Percentiles rank a stretch among this genome's conserved stretches.
phyloP scores from a whole-genome alignment of 1,140 invertebrate genomes.

The Schlechtendalia chinensis region DNA sequence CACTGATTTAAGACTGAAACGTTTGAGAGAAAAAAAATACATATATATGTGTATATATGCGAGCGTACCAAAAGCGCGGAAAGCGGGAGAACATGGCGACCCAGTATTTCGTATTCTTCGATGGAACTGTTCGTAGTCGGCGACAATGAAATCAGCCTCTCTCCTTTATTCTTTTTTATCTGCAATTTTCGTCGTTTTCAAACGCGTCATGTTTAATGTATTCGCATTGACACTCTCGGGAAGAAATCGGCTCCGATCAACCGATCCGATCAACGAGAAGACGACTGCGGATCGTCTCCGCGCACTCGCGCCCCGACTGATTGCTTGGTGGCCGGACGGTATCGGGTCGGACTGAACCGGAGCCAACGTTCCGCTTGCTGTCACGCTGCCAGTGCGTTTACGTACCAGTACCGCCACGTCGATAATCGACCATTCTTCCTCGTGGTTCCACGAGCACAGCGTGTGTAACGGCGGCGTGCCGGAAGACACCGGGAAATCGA shows the following conservation, averaged over 20 bases:
- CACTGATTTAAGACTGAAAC: no score
- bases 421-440: conserved; percentile 54
- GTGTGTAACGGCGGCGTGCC: conserved; percentile 72
- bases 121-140: conserved; percentile 25
- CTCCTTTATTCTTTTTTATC: conserved; percentile 20
- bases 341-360: no score
- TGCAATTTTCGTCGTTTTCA: not conserved
- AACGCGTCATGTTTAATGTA: no score
- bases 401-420: not conserved
- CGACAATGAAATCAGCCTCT: not conserved
- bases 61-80: conserved; percentile 18
- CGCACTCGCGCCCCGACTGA: no score
- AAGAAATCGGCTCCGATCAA: no score
- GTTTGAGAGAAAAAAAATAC: no score
- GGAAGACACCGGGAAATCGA: conserved; percentile 62
- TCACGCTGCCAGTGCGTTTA: not conserved
- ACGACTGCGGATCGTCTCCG: no score
- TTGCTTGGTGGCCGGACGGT: no score
- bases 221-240: no score
- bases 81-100: conserved; percentile 7
- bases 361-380: no score
- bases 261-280: no score
- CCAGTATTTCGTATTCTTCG: conserved; percentile 30
- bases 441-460: conserved; percentile 70
- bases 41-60: no score